These are phyloP conservation scores for Norana najaformis DNA, from an alignment of 2,888 invertebrate species.

Conservation along the genomic window DNA sequence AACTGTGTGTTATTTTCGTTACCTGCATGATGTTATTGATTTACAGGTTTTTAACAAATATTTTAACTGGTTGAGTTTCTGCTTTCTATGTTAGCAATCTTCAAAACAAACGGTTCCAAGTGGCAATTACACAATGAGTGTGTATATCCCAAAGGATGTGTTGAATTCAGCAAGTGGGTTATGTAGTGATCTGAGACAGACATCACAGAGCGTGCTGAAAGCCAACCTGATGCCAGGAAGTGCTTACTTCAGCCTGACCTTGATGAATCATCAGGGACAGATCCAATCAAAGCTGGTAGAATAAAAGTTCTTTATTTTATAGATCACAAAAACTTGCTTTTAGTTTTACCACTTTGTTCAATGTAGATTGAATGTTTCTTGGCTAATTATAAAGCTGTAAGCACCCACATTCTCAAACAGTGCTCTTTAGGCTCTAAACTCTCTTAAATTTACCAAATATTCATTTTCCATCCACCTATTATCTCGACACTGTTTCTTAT, in stretches of 20 bases:
- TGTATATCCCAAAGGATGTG: not conserved
- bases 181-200: not conserved
- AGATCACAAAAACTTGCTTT: not conserved
- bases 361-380: not conserved
- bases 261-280: not conserved
- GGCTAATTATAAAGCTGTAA: not conserved
- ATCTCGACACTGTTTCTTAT: not conserved
- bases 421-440: not conserved
- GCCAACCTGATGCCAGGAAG: not conserved
- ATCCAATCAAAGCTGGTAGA: not conserved
- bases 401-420: not conserved
- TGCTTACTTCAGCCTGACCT: not conserved
- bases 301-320: not conserved
- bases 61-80: not conserved
- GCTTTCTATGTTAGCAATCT: constrained; percentile 7
- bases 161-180: not conserved
- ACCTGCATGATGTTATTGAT: not conserved
- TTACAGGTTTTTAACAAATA: not conserved
- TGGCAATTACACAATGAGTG: not conserved
- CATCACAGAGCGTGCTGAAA: not conserved
- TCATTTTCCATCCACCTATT: not conserved
- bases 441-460: not conserved
- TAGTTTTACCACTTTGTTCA: not conserved
- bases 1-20: not conserved
- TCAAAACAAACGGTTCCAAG: not conserved